phyloP scores from a whole-genome alignment of 2,797 vertebrate species.

The Lepus townsendii region DNA sequence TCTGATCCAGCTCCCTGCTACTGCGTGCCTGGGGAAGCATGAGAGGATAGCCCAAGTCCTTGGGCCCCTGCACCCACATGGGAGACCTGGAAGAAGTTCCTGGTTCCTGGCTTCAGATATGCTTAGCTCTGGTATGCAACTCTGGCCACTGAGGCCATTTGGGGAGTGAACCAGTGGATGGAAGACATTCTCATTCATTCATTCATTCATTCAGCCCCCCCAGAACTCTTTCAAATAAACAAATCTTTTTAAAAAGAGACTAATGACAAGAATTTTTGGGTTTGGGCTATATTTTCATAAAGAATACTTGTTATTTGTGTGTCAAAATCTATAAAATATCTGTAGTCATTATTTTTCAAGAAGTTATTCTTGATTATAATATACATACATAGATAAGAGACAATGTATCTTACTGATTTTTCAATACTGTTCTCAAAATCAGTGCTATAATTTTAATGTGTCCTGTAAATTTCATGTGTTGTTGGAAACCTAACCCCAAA shows the following conservation, averaged over 20 bases:
- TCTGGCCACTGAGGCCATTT: too few relatives aligned
- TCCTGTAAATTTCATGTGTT: not conserved
- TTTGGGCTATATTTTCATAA: not conserved
- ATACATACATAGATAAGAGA: slow-evolving; percentile 15
- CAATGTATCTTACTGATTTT: not conserved
- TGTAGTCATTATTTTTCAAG: not conserved
- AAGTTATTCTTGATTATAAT: slow-evolving; percentile 20
- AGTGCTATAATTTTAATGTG: not conserved
- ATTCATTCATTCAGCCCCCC: too few relatives aligned
- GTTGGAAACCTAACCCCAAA: not conserved
- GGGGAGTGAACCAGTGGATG: too few relatives aligned
- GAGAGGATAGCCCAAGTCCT: too few relatives aligned
- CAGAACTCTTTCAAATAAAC: too few relatives aligned
- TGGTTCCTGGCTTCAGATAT: too few relatives aligned
- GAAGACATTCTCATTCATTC: too few relatives aligned
- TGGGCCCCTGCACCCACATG: too few relatives aligned
- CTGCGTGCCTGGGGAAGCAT: too few relatives aligned
- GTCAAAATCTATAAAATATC: slow-evolving; percentile 29
- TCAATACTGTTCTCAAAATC: slow-evolving; percentile 28
- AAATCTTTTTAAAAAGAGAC: not conserved
- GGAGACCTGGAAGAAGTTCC: too few relatives aligned
- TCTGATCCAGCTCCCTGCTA: too few relatives aligned
- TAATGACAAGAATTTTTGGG: slow-evolving; percentile 13
- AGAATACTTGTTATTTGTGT: slow-evolving; percentile 37
- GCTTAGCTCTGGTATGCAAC: too few relatives aligned